phyloP scores from a whole-genome alignment of 2,888 invertebrate genomes.

The Andricus quercusramuli region DNA sequence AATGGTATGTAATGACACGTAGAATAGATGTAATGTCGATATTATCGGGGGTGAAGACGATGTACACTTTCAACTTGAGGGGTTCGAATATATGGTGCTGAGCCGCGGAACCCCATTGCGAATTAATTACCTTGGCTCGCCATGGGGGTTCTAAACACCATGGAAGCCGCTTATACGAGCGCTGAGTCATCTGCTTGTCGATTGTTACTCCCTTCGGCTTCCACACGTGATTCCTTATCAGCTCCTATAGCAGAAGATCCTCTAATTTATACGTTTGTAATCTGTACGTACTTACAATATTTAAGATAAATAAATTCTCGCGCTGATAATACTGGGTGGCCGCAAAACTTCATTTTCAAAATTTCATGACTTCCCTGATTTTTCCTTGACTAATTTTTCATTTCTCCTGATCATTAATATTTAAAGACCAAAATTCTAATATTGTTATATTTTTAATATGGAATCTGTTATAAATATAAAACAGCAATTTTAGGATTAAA shows the following conservation, averaged over 20 bases:
- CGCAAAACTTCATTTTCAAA: too few species aligned
- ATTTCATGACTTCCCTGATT: too few species aligned
- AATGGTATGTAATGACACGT: constrained; percentile 6
- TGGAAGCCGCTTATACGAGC: constrained; percentile 57
- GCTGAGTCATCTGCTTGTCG: constrained; percentile 65
- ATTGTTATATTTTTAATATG: too few species aligned
- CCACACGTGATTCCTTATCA: constrained; percentile 51
- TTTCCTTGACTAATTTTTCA: too few species aligned
- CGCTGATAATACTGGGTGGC: not conserved
- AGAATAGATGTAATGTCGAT: constrained; percentile 38
- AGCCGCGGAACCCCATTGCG: constrained; percentile 69
- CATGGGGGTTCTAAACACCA: constrained; percentile 58
- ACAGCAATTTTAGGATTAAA: too few species aligned
- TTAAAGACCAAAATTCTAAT: too few species aligned
- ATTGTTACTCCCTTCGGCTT: constrained; percentile 48
- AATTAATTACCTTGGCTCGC: constrained; percentile 73
- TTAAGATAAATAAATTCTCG: not conserved
- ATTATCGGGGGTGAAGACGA: constrained; percentile 38
- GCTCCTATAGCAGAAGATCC: constrained; percentile 8
- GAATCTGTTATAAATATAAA: too few species aligned
- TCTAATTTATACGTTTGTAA: not conserved
- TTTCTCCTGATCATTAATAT: too few species aligned
- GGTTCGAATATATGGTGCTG: constrained; percentile 49
- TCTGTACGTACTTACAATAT: not conserved
- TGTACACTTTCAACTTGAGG: constrained; percentile 24